These are phyloP conservation scores for Cardinalis cardinalis DNA, from an alignment of 2,113 vertebrate species.

Conservation along the genomic window DNA sequence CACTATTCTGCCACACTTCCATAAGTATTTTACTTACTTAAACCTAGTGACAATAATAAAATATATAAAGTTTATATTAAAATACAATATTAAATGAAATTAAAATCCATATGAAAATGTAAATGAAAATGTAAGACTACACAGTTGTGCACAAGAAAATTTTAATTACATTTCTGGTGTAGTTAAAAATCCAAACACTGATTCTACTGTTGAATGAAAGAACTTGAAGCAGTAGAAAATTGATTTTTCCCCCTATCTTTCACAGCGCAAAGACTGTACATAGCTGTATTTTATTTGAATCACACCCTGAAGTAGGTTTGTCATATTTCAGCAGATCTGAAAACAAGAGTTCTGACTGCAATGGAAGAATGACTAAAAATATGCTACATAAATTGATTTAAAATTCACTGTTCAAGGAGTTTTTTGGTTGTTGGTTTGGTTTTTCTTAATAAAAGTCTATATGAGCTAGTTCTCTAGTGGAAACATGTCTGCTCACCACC, in stretches of 20 bases:
- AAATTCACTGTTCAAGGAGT: background rate
- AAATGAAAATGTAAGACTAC: background rate
- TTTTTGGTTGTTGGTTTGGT: background rate
- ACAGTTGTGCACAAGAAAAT: background rate
- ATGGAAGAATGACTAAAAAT: background rate
- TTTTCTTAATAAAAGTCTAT: background rate
- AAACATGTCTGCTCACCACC: background rate
- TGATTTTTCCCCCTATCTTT: background rate
- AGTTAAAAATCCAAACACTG: background rate
- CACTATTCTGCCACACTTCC: background rate
- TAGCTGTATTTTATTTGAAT: background rate
- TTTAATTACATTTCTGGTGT: background rate
- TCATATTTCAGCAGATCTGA: background rate
- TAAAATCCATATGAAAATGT: background rate
- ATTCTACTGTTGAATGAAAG: background rate
- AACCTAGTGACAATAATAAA: background rate
- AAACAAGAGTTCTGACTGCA: background rate
- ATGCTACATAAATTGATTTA: background rate
- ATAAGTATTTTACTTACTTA: background rate
- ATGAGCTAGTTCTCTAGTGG: background rate
- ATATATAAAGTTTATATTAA: background rate
- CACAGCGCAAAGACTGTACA: background rate
- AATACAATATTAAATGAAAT: background rate
- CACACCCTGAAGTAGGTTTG: background rate
- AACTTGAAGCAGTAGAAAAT: background rate